phyloP scores from a whole-genome alignment of 2,113 vertebrate species.

The Azemiops feae region DNA sequence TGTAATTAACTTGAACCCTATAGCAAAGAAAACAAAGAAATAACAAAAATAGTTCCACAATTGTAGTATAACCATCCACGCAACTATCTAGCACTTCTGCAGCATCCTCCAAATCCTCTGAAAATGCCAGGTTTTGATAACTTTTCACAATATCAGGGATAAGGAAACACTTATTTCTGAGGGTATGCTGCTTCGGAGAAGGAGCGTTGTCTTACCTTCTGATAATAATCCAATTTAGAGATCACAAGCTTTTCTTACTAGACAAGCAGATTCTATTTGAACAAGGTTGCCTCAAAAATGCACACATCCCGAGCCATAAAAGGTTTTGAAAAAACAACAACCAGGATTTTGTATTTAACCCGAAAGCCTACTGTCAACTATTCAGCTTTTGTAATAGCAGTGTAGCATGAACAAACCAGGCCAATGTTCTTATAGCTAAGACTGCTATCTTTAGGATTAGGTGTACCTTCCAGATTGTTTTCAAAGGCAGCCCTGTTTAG shows the following conservation, averaged over 20 bases:
- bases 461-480: background rate
- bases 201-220: background rate
- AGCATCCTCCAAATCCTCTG: background rate
- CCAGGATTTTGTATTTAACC: background rate
- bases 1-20: background rate
- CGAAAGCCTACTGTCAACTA: background rate
- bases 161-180: background rate
- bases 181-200: background rate
- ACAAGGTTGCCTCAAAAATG: background rate
- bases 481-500: background rate
- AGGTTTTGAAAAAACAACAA: background rate
- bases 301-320: background rate
- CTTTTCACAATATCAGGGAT: background rate
- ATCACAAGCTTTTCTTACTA: background rate
- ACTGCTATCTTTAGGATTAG: background rate
- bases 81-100: background rate
- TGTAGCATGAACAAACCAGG: background rate
- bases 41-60: background rate
- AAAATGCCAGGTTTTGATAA: background rate
- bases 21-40: background rate
- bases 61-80: background rate
- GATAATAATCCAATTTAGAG: background rate
- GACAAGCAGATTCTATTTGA: background rate
- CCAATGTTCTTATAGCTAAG: background rate
- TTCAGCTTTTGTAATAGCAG: background rate